These are phyloP conservation scores for Trachelipus rathkii DNA, from an alignment of 1,140 invertebrate species.

Conservation along the genomic window DNA sequence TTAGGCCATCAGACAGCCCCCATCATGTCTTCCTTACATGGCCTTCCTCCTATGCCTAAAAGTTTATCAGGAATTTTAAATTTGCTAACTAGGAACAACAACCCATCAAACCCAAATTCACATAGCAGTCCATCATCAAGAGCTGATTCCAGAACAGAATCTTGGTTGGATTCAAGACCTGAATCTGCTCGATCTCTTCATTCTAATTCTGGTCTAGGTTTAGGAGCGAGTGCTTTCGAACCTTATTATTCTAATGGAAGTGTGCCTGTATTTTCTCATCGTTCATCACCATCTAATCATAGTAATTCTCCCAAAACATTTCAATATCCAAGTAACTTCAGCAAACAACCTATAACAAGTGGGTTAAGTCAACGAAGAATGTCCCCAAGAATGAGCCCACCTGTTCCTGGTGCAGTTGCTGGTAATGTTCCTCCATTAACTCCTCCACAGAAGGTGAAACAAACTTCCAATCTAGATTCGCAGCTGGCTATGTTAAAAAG, in stretches of 20 bases:
- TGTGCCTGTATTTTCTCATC: conserved; percentile 14
- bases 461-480: conserved; percentile 46
- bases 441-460: conserved; percentile 26
- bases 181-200: conserved; percentile 36
- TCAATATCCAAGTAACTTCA: conserved; percentile 16
- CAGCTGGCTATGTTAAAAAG: conserved; percentile 48
- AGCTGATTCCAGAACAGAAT: conserved; percentile 41
- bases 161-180: conserved; percentile 35
- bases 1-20: too few relatives aligned
- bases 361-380: conserved; percentile 6
- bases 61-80: conserved; percentile 39
- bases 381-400: conserved; percentile 33
- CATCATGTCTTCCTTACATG: conserved; percentile 33
- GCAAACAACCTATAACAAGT: conserved; percentile 24
- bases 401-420: conserved; percentile 38
- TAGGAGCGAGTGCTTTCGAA: conserved; percentile 42
- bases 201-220: conserved; percentile 35
- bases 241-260: conserved; percentile 40
- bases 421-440: conserved; percentile 33
- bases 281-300: conserved; percentile 37
- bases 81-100: conserved; percentile 27
- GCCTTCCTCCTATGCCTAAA: conserved; percentile 40
- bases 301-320: conserved; percentile 31
- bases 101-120: conserved; percentile 26
- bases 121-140: conserved; percentile 40